Evolutionary conservation across 1,140 invertebrate species (phyloP).

Genomic region (Drosophila simulans): DNA sequence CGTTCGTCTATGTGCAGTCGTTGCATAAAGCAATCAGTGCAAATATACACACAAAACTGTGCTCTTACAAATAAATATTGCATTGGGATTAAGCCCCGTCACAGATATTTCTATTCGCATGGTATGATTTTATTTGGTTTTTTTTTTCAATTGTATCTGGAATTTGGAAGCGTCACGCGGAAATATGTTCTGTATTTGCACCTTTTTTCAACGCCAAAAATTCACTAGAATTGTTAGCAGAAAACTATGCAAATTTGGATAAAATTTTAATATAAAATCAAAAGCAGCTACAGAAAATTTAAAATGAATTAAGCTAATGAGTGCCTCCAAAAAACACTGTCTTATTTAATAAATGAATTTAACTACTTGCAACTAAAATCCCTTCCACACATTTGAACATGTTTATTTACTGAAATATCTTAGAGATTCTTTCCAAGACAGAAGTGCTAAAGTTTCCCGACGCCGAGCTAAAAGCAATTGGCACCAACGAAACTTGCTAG

Average conservation of each 20-base stretch:
- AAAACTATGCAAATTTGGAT: background rate
- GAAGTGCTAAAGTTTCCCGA: slow-evolving; percentile 35
- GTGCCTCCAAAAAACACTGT: no score
- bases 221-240: background rate
- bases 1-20: slow-evolving; percentile 32
- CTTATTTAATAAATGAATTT: no score
- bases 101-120: slow-evolving; percentile 20
- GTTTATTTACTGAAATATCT: background rate
- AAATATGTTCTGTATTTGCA: slow-evolving; percentile 12
- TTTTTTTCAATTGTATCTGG: background rate
- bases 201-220: background rate
- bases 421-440: background rate
- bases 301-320: no score
- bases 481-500: slow-evolving; percentile 43
- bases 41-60: slow-evolving; percentile 58
- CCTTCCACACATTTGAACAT: background rate
- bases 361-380: no score
- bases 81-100: slow-evolving; percentile 39
- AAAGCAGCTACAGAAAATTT: no score
- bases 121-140: slow-evolving; percentile 21
- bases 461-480: slow-evolving; percentile 25
- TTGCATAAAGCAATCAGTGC: slow-evolving; percentile 47
- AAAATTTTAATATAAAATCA: no score
- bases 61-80: slow-evolving; percentile 56
- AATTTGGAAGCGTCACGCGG: background rate